A percentile compares a stretch with the other conserved stretches of the same genome.
Evolutionary conservation across 2,797 vertebrate species (phyloP).

Genomic region (Halcyon badia): DNA sequence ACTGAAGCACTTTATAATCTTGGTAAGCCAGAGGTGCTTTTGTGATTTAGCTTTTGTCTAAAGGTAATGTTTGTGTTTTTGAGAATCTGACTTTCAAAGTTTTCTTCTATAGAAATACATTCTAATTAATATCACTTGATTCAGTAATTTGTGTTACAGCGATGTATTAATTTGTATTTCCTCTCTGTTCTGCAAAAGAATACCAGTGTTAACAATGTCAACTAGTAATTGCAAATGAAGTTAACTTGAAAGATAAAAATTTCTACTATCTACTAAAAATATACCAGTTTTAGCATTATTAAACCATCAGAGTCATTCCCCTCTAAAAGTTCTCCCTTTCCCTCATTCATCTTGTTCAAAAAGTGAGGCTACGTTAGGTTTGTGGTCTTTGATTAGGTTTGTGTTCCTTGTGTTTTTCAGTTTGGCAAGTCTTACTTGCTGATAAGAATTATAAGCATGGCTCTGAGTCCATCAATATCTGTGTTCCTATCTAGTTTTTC

Average conservation of each 20-base stretch:
- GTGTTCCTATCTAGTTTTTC: neutral
- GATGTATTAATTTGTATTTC: neutral
- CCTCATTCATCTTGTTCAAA: neutral
- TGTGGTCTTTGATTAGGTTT: neutral
- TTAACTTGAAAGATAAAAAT: neutral
- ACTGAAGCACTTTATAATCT: slow-evolving; percentile 97
- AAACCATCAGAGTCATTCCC: neutral
- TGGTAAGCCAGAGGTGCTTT: slow-evolving; percentile 80
- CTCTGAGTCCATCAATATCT: neutral
- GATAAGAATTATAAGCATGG: neutral
- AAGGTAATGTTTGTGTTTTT: neutral
- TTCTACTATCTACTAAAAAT: neutral
- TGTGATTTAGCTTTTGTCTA: neutral
- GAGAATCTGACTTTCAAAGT: neutral
- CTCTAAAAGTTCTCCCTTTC: neutral
- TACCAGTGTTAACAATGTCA: neutral
- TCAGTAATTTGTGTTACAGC: neutral
- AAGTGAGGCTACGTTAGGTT: neutral
- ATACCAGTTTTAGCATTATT: neutral
- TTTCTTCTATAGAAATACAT: neutral
- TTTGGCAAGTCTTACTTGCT: neutral
- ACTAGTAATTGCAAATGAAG: neutral
- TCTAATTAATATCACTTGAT: neutral
- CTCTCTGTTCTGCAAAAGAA: neutral
- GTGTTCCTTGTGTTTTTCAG: neutral